Evolutionary conservation across 2,888 invertebrate species (phyloP).

Genomic region (Andrena hattorfiana): DNA sequence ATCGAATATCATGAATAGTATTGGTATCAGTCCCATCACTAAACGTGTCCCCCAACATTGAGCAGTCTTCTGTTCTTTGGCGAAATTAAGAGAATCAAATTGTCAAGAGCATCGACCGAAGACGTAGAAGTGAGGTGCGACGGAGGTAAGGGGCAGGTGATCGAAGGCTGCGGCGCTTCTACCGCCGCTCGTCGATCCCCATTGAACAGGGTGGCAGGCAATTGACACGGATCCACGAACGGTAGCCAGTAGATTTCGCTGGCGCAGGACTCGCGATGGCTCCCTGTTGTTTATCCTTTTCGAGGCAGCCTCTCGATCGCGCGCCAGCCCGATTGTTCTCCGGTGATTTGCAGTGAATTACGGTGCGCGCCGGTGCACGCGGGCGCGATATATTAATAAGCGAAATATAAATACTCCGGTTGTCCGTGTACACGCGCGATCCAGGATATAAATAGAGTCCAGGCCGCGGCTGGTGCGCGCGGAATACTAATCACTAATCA

Average conservation of each 20-base stretch:
- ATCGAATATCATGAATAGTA: too few species aligned
- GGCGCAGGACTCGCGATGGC: neutral
- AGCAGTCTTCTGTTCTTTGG: too few species aligned
- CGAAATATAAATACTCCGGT: slow-evolving; percentile 35
- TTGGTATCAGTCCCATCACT: too few species aligned
- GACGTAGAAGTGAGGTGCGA: too few species aligned
- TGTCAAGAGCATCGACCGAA: too few species aligned
- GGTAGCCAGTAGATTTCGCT: slow-evolving; percentile 11
- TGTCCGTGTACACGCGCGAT: slow-evolving; percentile 7
- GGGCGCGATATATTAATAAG: slow-evolving; percentile 48
- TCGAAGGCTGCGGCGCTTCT: neutral
- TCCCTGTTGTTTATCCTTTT: slow-evolving; percentile 19
- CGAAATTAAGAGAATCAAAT: too few species aligned
- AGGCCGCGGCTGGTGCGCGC: slow-evolving; percentile 16
- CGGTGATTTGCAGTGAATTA: slow-evolving; percentile 52
- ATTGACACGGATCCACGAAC: slow-evolving; percentile 10
- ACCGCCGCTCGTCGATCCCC: neutral
- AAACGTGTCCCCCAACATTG: slow-evolving; percentile 31
- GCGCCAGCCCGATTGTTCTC: slow-evolving; percentile 34
- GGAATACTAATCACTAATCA: slow-evolving; percentile 71
- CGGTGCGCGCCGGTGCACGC: slow-evolving; percentile 1
- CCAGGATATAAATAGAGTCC: slow-evolving; percentile 29
- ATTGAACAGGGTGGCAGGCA: neutral
- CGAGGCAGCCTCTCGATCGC: slow-evolving; percentile 13
- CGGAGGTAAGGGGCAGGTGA: neutral